Evolutionary conservation across 2,113 vertebrate genomes (phyloP).

Genomic region (Hemiprocne comata): DNA sequence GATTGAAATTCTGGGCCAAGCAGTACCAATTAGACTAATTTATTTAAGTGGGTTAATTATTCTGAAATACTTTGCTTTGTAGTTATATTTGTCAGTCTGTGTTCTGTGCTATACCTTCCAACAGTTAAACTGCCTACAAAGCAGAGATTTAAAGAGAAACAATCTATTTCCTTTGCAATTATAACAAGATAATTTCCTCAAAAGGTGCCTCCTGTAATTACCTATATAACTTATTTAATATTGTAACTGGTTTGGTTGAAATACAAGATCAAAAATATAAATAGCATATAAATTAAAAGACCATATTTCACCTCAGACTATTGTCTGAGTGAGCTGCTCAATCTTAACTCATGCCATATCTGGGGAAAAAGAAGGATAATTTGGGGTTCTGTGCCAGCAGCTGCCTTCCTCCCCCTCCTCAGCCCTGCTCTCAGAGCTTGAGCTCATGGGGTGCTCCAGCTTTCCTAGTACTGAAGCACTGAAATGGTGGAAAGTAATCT

Average conservation of each 20-base stretch:
- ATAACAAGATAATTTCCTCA: neutral
- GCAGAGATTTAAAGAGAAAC: neutral
- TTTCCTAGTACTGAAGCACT: neutral
- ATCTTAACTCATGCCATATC: neutral
- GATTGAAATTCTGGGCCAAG: neutral
- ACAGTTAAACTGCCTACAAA: neutral
- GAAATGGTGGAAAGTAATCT: neutral
- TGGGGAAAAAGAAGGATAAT: neutral
- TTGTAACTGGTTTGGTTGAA: neutral
- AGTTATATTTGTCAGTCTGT: neutral
- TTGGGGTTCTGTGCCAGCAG: neutral
- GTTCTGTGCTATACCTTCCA: neutral
- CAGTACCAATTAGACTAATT: constrained; percentile 20
- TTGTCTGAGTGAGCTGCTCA: neutral
- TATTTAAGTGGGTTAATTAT: constrained; percentile 12
- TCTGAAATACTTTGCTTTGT: constrained; percentile 6
- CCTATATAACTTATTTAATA: neutral
- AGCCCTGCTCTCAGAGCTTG: neutral
- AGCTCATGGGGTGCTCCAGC: neutral
- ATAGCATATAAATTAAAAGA: neutral
- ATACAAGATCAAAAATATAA: neutral
- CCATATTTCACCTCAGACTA: neutral
- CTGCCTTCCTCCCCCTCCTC: neutral
- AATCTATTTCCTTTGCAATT: neutral
- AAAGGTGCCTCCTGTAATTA: neutral